Evolutionary conservation across 2,888 invertebrate genomes (phyloP), one percentile per base, ranked within the genome.

Genomic region (Argyresthia goedartella): DNA sequence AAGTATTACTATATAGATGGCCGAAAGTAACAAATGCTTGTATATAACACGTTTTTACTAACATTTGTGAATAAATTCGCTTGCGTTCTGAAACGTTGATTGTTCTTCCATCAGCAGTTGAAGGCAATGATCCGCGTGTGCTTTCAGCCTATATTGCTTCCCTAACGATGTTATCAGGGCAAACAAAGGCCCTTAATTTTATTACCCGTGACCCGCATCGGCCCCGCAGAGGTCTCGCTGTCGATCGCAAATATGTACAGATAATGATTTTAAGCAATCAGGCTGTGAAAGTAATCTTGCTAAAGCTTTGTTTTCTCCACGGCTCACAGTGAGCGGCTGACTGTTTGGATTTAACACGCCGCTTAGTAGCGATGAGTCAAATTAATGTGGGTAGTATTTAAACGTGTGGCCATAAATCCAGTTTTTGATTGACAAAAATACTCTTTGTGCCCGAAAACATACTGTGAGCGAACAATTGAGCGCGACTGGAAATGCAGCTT

Each of bases 171-270:
- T 71, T 70, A 60, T 62, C 66, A 64, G 60, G 55, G 69, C 68
- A 73, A 74, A 76, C 73, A 76, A 68, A 60, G 65, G 60, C 68
- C 48, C 64, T 65, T 75, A 71, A 75, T 75, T 71, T 71, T 70
- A 73, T 71, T 74, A 72, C 64, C 63, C 55, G 58, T 63, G 67
- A 64, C 71, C 72, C 70, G 64, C 65, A 64, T 66, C 60, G 62
- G 57, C 60, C 60, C 63, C 57, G 58, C 55, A 33, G 8, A 10
- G 13, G 25, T 2, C 47, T 8, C 44, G 14, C 44, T 44, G 10
- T 16, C 44, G 10, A 8, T 44, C 13, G 42, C 14, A 42, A 42
- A n/a, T 42, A 14, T 14, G 42, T 9, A 44, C 15, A 10, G 15
- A 44, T 14, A 25, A 25, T 25, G 25, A 25, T 25, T 44, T 44